Conservation (phyloP, 1,140 invertebrate species). For the Stenopsyche tienmushanensis region DNA sequence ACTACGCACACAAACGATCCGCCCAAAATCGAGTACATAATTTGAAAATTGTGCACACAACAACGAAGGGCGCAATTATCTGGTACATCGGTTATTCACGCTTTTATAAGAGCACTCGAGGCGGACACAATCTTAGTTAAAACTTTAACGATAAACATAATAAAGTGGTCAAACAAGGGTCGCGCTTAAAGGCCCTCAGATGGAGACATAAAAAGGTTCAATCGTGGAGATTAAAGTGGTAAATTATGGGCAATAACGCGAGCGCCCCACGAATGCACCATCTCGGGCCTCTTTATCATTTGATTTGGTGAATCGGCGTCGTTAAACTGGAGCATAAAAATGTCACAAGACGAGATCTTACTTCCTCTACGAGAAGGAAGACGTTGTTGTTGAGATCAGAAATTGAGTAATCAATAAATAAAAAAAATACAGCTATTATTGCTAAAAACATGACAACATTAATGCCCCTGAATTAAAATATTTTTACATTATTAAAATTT, state of each 20-base stretch:
- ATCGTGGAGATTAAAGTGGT: slow-evolving; percentile 22
- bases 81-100: neutral
- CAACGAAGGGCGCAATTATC: neutral
- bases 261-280: neutral
- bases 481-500: too few species aligned
- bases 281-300: neutral
- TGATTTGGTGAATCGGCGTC: neutral
- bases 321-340: slow-evolving; percentile 12
- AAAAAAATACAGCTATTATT: too few species aligned
- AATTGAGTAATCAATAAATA: too few species aligned
- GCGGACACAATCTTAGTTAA: neutral
- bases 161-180: slow-evolving; percentile 35
- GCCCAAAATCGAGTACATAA: too few species aligned
- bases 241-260: slow-evolving; percentile 30
- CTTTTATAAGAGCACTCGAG: neutral
- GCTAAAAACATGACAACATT: too few species aligned
- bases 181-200: slow-evolving; percentile 5
- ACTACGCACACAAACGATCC: too few species aligned
- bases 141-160: slow-evolving; percentile 29
- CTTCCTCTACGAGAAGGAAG: too few species aligned
- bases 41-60: too few species aligned
- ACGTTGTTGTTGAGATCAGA: too few species aligned
- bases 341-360: neutral
- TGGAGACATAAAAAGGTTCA: slow-evolving; percentile 37
- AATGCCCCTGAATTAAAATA: too few species aligned